Evolutionary conservation across 2,113 vertebrate genomes (phyloP), one percentile per base, ranked within the genome.

Genomic region (Python bivittatus): DNA sequence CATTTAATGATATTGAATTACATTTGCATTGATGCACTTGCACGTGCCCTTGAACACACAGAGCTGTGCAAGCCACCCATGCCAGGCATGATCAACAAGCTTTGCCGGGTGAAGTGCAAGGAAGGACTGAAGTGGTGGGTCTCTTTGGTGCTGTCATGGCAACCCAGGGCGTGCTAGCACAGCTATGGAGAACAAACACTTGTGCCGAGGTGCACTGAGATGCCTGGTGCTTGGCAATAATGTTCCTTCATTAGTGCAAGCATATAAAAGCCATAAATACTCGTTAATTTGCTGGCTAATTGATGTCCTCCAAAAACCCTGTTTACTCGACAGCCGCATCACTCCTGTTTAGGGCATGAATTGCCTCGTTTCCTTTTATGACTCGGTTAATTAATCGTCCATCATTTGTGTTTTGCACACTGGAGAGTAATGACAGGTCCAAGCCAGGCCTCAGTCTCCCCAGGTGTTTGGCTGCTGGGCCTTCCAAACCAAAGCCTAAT

Each of bases 251-350:
- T 94, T 92, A 96, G 57, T 23, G 1, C 25, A 0, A 0, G 88
- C 89, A 92, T 94, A 95, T 2, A 83, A 17, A 25, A 94, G 38
- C 88, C 56, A 79, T 92, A 92, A 95, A 94, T 86, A 88, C 33
- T 91, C 27, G 12, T 93, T 92, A 95, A 95, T 92, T 94, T 88
- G 85, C 68, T 0, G 2, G 13, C 68, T 90, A 87, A 2, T 57
- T 60, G 88, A 25, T 38, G 58, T 58, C 7, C 44, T 56, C 52
- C 58, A 20, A 90, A 44, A 42, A 48, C 53, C 33, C 0, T 0
- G 23, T 91, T 91, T 86, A 89, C 64, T 91, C 85, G 8, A n/a
- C 1, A 3, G 29, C 57, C 23, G 56, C 89, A 3, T 56, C 20
- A 29, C 89, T 91, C 64, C 88, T 1, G 0, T 13, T 68, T 68